Evolutionary conservation across 2,888 invertebrate genomes (phyloP), one percentile per base, ranked within the genome.

Genomic region (Leptopilina syphax): DNA sequence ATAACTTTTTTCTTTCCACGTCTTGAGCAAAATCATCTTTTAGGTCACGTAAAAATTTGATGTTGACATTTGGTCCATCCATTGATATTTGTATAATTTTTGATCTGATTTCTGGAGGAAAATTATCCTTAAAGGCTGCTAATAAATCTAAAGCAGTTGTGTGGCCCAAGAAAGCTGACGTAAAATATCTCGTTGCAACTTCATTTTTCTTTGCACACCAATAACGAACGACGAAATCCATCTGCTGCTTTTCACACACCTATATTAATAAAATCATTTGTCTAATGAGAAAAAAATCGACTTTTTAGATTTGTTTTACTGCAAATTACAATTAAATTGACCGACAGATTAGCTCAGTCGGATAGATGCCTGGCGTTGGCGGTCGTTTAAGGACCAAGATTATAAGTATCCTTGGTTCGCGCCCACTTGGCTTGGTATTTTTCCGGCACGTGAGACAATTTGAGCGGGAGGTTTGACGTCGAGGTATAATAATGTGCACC

Each of bases 191-290:
- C 9, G 84, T 84, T 41, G 78, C 65, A 1, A 87, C 86, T 79
- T 77, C 60, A 34, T 80, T 80, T 10, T 10, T 76, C 68, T 83
- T 63, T 63, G 81, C 66, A 65, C 83, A 80, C 86, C 85, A 88
- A 79, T 79, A 86, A 24, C 86, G 80, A 9, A 89, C 79, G 34
- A 80, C 68, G 10, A 88, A 57, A 76, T 88, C 87, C 86, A 88
- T 88, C 82, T 87, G 86, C 44, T 80, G 78, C 65, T 77, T 78
- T 68, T 86, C 83, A 44, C 54, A 57, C 13, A 73, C 18, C 18
- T 73, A 57, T n/a, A 57, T 57, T 5, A 0, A 57, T 57, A 18
- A 18, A 18, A 18, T 18, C 18, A 18, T 18, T 18, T 18, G 18
- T 18, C 18, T 18, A 18, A 18, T 18, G 18, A 18, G 18, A 18